phyloP scores from a whole-genome alignment of 2,113 vertebrate species.

The Gila orcuttii region DNA sequence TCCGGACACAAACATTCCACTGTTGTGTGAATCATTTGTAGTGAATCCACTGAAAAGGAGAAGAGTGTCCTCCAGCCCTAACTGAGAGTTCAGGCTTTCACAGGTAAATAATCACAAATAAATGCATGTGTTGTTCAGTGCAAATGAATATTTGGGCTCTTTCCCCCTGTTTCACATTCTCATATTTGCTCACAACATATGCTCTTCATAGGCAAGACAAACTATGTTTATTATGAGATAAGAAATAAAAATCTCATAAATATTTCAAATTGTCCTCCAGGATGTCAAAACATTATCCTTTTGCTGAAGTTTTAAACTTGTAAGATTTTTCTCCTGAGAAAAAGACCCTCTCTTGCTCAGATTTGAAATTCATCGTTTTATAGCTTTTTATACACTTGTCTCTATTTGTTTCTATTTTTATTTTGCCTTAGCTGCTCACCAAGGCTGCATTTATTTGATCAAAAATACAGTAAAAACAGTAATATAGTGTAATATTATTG shows the following conservation, averaged over 20 bases:
- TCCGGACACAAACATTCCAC: constrained; percentile 42
- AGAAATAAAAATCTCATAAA: neutral
- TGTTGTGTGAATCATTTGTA: neutral
- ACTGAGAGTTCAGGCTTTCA: neutral
- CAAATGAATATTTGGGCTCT: neutral
- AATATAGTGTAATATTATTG: neutral
- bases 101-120: neutral
- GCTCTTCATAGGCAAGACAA: neutral
- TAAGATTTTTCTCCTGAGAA: neutral
- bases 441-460: neutral
- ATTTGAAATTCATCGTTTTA: neutral
- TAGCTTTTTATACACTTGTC: neutral
- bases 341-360: neutral
- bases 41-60: neutral
- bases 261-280: no score
- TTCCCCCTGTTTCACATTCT: neutral
- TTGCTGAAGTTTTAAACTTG: neutral
- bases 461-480: neutral
- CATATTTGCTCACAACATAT: neutral
- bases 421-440: neutral
- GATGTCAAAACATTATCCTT: no score
- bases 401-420: neutral
- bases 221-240: neutral
- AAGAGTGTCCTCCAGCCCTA: neutral
- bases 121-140: neutral